phyloP scores from a whole-genome alignment of 2,888 invertebrate genomes.

The Caenorhabditis plicata region DNA sequence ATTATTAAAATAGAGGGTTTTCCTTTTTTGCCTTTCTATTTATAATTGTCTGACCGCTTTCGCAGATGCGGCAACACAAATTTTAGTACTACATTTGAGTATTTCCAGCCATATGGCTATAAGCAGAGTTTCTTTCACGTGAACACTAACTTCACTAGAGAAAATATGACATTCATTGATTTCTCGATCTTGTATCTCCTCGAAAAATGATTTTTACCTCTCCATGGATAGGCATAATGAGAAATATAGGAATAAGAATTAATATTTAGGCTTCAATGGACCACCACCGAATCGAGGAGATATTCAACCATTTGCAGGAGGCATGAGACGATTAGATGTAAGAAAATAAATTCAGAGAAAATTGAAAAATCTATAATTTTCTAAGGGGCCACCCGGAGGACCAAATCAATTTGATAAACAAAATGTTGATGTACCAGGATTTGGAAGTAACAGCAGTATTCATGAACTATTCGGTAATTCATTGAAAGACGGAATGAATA shows the following conservation, averaged over 20 bases:
- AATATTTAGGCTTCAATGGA: constrained; percentile 29
- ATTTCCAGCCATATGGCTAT: no score
- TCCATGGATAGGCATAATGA: no score
- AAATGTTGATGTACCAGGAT: constrained; percentile 38
- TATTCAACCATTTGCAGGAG: constrained; percentile 15
- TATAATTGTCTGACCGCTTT: no score
- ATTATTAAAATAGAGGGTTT: no score
- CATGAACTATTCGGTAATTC: constrained; percentile 38
- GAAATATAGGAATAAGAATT: neutral
- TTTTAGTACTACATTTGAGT: no score
- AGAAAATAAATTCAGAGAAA: neutral
- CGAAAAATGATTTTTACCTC: no score
- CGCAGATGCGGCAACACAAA: no score
- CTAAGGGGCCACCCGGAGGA: neutral
- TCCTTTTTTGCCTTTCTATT: no score
- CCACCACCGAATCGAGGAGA: constrained; percentile 29
- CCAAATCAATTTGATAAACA: constrained; percentile 3
- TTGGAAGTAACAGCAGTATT: constrained; percentile 44
- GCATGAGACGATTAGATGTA: constrained; percentile 19
- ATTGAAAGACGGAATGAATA: neutral
- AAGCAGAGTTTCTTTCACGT: no score
- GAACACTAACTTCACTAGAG: no score
- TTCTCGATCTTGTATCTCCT: no score
- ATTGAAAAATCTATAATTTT: neutral
- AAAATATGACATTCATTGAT: no score